These are phyloP conservation scores for Halictus ligatus DNA, from an alignment of 2,888 invertebrate genomes.

Conservation along the genomic window DNA sequence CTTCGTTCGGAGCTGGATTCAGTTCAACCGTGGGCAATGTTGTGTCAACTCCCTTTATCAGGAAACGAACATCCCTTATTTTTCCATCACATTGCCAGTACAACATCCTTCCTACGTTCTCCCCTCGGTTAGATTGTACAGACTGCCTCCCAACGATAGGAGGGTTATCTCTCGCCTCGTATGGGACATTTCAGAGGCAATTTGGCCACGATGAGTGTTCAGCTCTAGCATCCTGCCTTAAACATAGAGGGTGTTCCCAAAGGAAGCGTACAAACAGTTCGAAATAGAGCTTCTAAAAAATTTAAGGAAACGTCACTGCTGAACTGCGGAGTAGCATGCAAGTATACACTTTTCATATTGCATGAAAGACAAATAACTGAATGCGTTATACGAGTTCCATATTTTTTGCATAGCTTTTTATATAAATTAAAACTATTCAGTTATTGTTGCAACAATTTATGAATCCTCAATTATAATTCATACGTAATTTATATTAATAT, in stretches of 20 bases:
- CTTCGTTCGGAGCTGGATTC: background rate
- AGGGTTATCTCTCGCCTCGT: slow-evolving; percentile 54
- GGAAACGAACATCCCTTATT: slow-evolving; percentile 33
- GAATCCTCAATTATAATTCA: no score
- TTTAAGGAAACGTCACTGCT: background rate
- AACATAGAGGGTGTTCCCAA: slow-evolving; percentile 13
- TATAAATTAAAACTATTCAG: no score
- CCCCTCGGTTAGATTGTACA: slow-evolving; percentile 10
- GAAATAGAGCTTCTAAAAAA: background rate
- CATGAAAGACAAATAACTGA: no score
- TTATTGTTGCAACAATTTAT: no score
- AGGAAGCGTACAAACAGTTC: background rate
- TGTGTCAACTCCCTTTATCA: slow-evolving; percentile 19
- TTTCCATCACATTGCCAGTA: slow-evolving; percentile 27
- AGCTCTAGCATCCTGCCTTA: slow-evolving; percentile 27
- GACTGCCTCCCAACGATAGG: slow-evolving; percentile 46
- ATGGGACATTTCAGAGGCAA: slow-evolving; percentile 61
- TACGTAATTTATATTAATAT: no score
- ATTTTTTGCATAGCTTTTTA: no score
- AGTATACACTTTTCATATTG: no score
- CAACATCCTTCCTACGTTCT: slow-evolving; percentile 29
- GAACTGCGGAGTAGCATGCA: no score
- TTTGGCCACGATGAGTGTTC: slow-evolving; percentile 53
- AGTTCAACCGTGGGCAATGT: background rate
- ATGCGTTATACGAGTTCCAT: no score